Percentiles rank a stretch among this genome's conserved stretches.
phyloP scores from a whole-genome alignment of 1,140 invertebrate genomes.

The Neomicropteryx cornuta region DNA sequence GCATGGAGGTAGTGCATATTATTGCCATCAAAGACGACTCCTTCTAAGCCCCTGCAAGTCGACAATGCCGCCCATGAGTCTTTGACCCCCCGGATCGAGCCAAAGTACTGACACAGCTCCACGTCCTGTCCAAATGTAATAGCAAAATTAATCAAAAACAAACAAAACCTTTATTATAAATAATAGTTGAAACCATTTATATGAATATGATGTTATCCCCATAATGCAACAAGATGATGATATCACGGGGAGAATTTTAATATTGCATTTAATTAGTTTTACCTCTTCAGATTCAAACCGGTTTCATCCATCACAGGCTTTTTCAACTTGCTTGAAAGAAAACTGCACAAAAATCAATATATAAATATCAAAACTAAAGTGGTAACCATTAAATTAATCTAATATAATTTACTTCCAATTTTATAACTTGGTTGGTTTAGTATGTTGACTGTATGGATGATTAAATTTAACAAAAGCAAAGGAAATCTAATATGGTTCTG shows the following conservation, averaged over 20 bases:
- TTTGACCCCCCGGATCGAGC: constrained; percentile 55
- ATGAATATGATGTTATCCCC: neutral
- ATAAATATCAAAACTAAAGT: too few relatives aligned
- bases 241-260: too few relatives aligned
- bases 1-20: constrained; percentile 64
- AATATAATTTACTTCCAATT: neutral
- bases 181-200: constrained; percentile 2
- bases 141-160: constrained; percentile 4
- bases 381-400: neutral
- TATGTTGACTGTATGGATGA: neutral
- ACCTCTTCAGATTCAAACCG: too few relatives aligned
- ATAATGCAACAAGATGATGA: too few relatives aligned
- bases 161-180: constrained; percentile 2
- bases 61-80: constrained; percentile 78
- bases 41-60: constrained; percentile 69
- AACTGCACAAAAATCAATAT: too few relatives aligned
- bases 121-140: constrained; percentile 45
- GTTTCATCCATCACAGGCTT: constrained; percentile 2
- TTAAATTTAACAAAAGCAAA: neutral
- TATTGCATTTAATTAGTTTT: too few relatives aligned
- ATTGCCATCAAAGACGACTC: constrained; percentile 70
- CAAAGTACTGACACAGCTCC: constrained; percentile 74
- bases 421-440: neutral
- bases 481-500: neutral
- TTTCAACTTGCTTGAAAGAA: too few relatives aligned